Base-by-base conservation (phyloP, 30 jellyfish, hydroid and myxozoan genomes). In the Chrysaora quinquecirrha region DNA sequence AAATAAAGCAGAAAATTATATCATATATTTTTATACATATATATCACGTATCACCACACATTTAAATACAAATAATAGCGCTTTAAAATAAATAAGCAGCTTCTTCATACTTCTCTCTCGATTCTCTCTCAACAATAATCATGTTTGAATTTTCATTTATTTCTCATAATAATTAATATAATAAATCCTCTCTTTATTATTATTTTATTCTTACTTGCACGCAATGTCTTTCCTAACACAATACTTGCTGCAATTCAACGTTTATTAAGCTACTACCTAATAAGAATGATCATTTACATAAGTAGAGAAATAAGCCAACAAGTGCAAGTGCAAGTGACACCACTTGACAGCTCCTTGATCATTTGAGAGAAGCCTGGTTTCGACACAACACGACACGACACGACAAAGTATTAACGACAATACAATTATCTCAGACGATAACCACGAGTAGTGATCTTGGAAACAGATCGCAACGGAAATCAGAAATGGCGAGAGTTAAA, bases 51-150 rank as follows among this genome's bases (percentile, higher is more conserved):
- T 54, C 62, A 68, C 72, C 85, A 82, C 50, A 82, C 85, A 82
- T 60, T 82, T 82, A 82, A 82, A 82, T 82, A 82, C 92, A 82
- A 60, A 69, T n/a, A n/a, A n/a, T 25, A 82, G 71, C 78, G 75
- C 73, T 82, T 70, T 67, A 82, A 82, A 82, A 82, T 82, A 68
- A 82, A 82, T 82, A 80, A 69, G 76, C 83, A 81, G 54, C 14
- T 38, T 38, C 54, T 38, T 38, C 54, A 38, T 14, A 3, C 54
- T 14, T 14, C 14, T 38, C 14, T 6, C 14, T 38, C 11, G 11
- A 14, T 38, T 14, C 54, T 38, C 54, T 38, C 54, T 38, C 54
- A 38, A 38, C 54, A 14, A 38, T 38, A 38, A 38, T 38, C 14
- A 6, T 38, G 14, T 38, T 38, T 38, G 54, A 38, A 38, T 38